Evolutionary conservation across 2,113 vertebrate species (phyloP), one percentile per base, ranked within the genome.

Genomic region (Amazona vittata): DNA sequence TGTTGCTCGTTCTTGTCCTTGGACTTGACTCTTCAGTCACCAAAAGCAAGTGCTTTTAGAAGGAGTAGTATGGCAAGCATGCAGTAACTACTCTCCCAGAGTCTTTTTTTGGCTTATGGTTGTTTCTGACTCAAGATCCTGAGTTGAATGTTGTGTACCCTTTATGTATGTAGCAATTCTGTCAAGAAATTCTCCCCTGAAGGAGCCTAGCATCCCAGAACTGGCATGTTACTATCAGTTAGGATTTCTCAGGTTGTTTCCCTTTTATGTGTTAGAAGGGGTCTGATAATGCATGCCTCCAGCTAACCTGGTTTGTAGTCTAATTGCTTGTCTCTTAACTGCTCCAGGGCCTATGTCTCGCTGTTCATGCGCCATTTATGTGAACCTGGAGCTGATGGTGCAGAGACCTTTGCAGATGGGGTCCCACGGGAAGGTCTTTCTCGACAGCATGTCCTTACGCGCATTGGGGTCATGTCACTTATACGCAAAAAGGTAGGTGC

Each of bases 281-380:
- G 4, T 50, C 28, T 80, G 47, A 22, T 53, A 25, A 5, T 9
- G 15, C 5, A 0, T 16, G 12, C 44, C 39, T 80, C 5, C 28
- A 49, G 26, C 21, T 57, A 57, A 73, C 6, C 7, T 0, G 2
- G 3, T 55, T 50, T 46, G 6, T 13, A 47, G 13, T 46, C 35
- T 33, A 92, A 80, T 8, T 65, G 18, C 21, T 76, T 71, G 28
- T 65, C 21, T 80, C 35, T 22, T 31, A 33, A 55, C 68, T 22
- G 13, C 75, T 82, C 12, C 93, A 99, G 99, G 97, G 99, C 99
- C 44, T 99, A 99, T 1, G 99, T 99, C 41, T 99, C 99, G 0
- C 98, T 99, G 18, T 99, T 99, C 96, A 99, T 99, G 99, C 98
- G 99, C 64, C 99, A 99, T 94, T 98, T 99, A 35, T 99, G 99